Evolutionary conservation across 2,888 invertebrate genomes (phyloP).

Genomic region (Electrophaes corylata): DNA sequence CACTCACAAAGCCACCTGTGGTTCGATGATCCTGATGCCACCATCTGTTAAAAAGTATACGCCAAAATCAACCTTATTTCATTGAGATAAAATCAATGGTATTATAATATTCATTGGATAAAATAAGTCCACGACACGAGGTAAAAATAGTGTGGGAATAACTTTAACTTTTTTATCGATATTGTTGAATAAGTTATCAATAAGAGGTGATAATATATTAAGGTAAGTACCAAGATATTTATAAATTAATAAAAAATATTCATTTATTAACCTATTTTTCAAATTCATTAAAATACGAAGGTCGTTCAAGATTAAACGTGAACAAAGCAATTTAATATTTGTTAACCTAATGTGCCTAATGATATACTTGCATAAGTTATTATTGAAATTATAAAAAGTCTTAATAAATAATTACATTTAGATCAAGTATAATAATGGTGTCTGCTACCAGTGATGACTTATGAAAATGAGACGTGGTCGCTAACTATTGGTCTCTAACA

Average conservation of each 20-base stretch:
- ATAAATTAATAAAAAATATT: neutral
- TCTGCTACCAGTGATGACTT: too few species aligned
- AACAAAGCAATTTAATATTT: neutral
- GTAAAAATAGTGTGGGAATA: neutral
- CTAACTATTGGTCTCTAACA: too few species aligned
- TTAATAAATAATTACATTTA: neutral
- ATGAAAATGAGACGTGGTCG: too few species aligned
- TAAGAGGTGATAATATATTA: too few species aligned
- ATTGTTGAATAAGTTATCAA: too few species aligned
- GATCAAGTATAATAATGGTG: too few species aligned
- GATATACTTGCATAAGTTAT: neutral
- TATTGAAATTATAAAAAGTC: too few species aligned
- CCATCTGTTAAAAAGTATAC: conserved; percentile 11
- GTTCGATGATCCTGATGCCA: conserved; percentile 3
- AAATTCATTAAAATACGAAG: neutral
- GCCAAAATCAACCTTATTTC: conserved; percentile 6
- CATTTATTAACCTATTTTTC: neutral
- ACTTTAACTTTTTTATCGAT: neutral
- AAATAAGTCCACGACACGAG: too few species aligned
- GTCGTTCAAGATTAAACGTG: neutral
- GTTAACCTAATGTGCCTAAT: neutral
- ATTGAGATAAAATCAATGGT: too few species aligned
- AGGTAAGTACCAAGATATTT: neutral
- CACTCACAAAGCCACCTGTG: neutral
- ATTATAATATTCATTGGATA: too few species aligned